Evolutionary conservation across 2,113 vertebrate genomes (phyloP).

Genomic region (Rhegmatorhina hoffmannsi): DNA sequence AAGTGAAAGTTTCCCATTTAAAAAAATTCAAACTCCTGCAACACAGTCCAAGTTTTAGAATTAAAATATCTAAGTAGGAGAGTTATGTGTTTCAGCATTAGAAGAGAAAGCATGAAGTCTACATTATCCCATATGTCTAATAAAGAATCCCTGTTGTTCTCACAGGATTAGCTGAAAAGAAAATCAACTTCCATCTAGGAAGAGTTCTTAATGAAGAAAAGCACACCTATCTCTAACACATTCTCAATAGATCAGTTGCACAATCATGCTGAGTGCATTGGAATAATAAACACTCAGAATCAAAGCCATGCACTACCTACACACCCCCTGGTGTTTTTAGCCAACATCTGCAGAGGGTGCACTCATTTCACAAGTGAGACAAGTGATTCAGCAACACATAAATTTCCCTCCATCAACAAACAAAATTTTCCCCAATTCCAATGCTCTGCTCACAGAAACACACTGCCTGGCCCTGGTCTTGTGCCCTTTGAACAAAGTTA

Average conservation of each 20-base stretch:
- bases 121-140: not conserved
- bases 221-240: not conserved
- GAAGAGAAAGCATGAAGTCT: not conserved
- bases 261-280: not conserved
- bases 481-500: not conserved
- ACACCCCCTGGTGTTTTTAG: not conserved
- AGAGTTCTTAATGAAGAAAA: not conserved
- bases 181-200: not conserved
- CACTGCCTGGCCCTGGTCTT: not conserved
- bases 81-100: not conserved
- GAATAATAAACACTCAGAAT: not conserved
- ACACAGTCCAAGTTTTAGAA: not conserved
- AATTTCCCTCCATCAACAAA: not conserved
- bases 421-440: not conserved
- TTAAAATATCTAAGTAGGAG: not conserved
- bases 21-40: not conserved
- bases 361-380: not conserved
- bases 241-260: not conserved
- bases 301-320: not conserved
- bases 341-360: not conserved
- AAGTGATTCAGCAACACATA: not conserved
- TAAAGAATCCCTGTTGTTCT: not conserved
- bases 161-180: not conserved
- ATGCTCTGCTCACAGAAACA: not conserved
- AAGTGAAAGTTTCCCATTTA: not conserved